A percentile compares a stretch with the other conserved stretches of the same genome.
Evolutionary conservation across 2,888 invertebrate genomes (phyloP).

Genomic region (Dasypolia templi): DNA sequence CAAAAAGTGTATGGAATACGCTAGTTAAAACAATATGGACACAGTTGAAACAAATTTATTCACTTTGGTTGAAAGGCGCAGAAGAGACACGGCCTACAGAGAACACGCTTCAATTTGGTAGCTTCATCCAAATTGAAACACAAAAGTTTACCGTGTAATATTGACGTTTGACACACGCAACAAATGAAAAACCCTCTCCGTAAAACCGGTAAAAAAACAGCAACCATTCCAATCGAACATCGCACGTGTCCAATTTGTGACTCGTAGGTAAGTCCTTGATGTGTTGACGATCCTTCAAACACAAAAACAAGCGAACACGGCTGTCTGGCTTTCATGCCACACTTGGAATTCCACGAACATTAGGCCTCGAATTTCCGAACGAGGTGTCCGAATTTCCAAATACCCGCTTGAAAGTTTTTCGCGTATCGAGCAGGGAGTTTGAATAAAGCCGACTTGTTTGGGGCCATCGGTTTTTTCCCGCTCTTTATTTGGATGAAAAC

Average conservation of each 20-base stretch:
- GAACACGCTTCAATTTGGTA: neutral
- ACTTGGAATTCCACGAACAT: constrained; percentile 53
- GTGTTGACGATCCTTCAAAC: constrained; percentile 41
- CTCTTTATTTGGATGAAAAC: constrained; percentile 55
- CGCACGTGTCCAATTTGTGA: constrained; percentile 33
- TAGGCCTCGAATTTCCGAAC: constrained; percentile 45
- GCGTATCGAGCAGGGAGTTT: constrained; percentile 38
- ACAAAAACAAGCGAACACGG: constrained; percentile 47
- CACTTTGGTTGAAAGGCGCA: neutral
- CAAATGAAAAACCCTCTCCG: neutral
- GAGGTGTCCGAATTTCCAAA: constrained; percentile 54
- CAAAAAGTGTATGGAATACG: neutral
- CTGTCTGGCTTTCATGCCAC: constrained; percentile 27
- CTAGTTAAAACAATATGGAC: neutral
- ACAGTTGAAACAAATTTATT: neutral
- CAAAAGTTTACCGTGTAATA: neutral
- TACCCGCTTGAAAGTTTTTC: constrained; percentile 39
- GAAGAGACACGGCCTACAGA: neutral
- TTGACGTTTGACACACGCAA: no score
- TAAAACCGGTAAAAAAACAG: constrained; percentile 11
- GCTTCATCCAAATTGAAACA: neutral
- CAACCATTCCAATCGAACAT: constrained; percentile 15
- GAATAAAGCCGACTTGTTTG: constrained; percentile 45
- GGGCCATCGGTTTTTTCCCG: constrained; percentile 40
- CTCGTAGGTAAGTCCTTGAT: constrained; percentile 27